Evolutionary conservation across 2,888 invertebrate species (phyloP).

Genomic region (Drosophila mulleri): DNA sequence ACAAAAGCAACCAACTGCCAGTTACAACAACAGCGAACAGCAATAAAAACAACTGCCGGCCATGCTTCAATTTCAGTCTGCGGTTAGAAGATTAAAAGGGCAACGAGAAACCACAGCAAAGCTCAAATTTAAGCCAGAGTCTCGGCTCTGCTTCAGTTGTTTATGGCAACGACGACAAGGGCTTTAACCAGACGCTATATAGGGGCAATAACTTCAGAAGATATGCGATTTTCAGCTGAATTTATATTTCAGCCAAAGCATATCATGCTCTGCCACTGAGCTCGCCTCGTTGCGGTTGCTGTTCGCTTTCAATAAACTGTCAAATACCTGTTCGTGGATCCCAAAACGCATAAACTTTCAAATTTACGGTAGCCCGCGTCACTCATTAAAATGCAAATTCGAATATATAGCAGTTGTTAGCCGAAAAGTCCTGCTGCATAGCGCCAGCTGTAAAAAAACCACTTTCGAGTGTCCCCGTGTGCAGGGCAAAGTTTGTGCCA

Average conservation of each 20-base stretch:
- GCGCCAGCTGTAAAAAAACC: conserved; percentile 10
- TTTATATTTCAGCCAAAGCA: background rate
- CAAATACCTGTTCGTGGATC: conserved; percentile 3
- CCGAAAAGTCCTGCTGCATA: background rate
- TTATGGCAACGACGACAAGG: background rate
- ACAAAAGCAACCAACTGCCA: conserved; percentile 17
- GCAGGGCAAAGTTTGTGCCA: conserved; percentile 7
- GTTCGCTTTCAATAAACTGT: conserved; percentile 15
- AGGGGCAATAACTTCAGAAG: too few relatives aligned
- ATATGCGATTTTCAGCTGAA: background rate
- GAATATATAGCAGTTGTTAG: conserved; percentile 11
- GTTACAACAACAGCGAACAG: conserved; percentile 7
- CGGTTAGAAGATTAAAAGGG: conserved; percentile 16
- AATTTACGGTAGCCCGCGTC: conserved; percentile 11
- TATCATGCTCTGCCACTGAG: background rate
- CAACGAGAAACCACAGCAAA: conserved; percentile 21
- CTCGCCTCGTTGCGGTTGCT: background rate
- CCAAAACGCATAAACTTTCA: conserved; percentile 2
- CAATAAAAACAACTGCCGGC: conserved; percentile 20
- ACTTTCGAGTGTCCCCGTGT: background rate
- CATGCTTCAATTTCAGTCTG: conserved; percentile 25
- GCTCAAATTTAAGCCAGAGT: conserved; percentile 5
- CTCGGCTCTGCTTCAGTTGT: background rate
- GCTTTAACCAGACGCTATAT: background rate
- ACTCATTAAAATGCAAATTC: conserved; percentile 23